Conservation (phyloP, 2,797 vertebrate species). For the Hafferia zeledoni region DNA sequence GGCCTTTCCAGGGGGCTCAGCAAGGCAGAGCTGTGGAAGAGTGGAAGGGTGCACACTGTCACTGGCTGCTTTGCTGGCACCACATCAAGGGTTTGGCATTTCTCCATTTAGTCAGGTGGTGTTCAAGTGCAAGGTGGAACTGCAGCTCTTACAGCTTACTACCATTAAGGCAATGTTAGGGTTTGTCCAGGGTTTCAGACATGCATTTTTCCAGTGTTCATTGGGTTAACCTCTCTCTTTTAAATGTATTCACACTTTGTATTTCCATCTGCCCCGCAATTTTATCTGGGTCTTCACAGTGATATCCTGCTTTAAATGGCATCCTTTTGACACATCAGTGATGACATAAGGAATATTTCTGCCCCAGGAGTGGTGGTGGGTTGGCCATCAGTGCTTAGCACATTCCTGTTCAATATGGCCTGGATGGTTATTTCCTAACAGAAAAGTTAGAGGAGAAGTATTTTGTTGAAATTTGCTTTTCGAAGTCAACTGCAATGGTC, state of each 20-base stretch:
- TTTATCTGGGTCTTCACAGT: background rate
- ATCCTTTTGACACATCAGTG: background rate
- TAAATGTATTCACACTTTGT: background rate
- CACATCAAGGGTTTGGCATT: background rate
- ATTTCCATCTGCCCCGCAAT: background rate
- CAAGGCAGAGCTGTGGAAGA: background rate
- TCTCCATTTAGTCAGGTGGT: background rate
- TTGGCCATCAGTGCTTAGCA: background rate
- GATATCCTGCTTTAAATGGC: background rate
- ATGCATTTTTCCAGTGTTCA: background rate
- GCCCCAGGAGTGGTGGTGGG: background rate
- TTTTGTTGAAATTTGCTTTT: background rate
- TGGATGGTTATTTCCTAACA: background rate
- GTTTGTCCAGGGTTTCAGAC: background rate
- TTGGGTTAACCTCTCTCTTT: background rate
- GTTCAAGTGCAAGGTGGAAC: background rate
- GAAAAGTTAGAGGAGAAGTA: background rate
- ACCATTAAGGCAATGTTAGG: background rate
- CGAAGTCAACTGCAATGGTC: background rate
- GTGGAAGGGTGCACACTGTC: accelerated
- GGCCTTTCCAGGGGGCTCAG: background rate
- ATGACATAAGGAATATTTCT: background rate
- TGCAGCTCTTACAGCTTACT: background rate
- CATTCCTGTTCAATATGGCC: background rate
- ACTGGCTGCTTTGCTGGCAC: accelerated